Percentiles rank a stretch among this genome's conserved stretches.
These are phyloP conservation scores for Notarius quadriscutis DNA, from an alignment of 2,113 vertebrate species.

Conservation along the genomic window DNA sequence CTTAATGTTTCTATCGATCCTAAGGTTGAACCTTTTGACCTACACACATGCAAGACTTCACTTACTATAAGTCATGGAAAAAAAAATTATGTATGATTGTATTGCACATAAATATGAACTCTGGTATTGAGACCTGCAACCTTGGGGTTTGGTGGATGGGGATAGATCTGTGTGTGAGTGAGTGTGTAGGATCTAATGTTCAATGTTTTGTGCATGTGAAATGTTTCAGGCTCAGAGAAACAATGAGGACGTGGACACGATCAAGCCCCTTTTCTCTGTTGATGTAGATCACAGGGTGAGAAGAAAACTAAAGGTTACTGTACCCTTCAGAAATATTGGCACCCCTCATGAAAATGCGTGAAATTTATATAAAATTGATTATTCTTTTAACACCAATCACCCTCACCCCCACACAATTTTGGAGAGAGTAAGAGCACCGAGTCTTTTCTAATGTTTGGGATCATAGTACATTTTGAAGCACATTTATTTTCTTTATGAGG, in stretches of 20 bases:
- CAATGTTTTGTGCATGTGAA: not conserved
- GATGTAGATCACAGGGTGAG: conserved; percentile 88
- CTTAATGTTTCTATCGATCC: not conserved
- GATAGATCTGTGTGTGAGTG: not conserved
- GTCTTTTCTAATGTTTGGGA: not conserved
- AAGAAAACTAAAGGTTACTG: not conserved
- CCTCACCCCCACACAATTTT: not conserved
- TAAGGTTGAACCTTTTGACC: not conserved
- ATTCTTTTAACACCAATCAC: not conserved
- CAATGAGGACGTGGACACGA: conserved; percentile 83
- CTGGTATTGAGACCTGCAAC: not conserved
- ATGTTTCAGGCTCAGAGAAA: conserved; percentile 84
- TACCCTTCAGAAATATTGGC: not conserved
- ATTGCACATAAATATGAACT: not conserved
- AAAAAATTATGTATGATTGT: too few species aligned
- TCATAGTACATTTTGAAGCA: not conserved
- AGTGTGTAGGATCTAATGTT: not conserved
- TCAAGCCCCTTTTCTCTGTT: conserved; percentile 85
- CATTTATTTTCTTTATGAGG: too few species aligned
- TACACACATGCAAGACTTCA: not conserved
- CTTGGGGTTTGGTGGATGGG: not conserved
- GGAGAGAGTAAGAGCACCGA: not conserved
- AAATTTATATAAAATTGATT: too few species aligned
- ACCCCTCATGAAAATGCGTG: not conserved
- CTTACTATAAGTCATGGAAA: not conserved